These are phyloP conservation scores for Eretmochelys imbricata DNA, from an alignment of 2,113 vertebrate species.

Conservation along the genomic window DNA sequence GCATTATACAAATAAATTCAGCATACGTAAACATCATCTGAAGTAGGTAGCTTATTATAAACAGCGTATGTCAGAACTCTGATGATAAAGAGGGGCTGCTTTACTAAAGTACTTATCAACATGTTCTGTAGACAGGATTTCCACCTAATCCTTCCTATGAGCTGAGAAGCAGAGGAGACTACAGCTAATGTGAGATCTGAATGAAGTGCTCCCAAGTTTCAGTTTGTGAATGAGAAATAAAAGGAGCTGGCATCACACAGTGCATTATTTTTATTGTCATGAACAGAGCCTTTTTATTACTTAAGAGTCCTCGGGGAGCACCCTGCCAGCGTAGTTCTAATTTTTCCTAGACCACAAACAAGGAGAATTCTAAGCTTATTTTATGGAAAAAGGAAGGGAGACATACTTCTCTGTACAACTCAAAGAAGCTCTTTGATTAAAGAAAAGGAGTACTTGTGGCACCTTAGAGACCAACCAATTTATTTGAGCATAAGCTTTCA, in stretches of 20 bases:
- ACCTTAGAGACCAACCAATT: too few relatives aligned
- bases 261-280: slow-evolving; percentile 48
- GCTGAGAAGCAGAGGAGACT: background rate
- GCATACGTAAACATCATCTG: background rate
- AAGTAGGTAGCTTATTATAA: background rate
- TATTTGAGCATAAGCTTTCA: too few relatives aligned
- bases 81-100: background rate
- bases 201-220: slow-evolving; percentile 29
- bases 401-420: slow-evolving; percentile 34
- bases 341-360: slow-evolving; percentile 68
- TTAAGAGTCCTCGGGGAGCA: slow-evolving; percentile 30
- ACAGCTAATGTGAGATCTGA: slow-evolving; percentile 20
- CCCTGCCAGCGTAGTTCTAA: slow-evolving; percentile 57
- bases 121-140: background rate
- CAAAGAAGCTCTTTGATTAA: slow-evolving; percentile 46
- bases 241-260: slow-evolving; percentile 18
- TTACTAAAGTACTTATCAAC: background rate
- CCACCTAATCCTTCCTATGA: background rate
- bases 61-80: background rate
- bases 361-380: slow-evolving; percentile 40
- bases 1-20: background rate
- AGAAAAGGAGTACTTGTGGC: too few relatives aligned
- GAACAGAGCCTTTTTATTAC: slow-evolving; percentile 66
- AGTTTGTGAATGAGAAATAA: slow-evolving; percentile 10
- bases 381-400: slow-evolving; percentile 49